Conservation (phyloP, 2,888 invertebrate species). For the Abscondita cerata region DNA sequence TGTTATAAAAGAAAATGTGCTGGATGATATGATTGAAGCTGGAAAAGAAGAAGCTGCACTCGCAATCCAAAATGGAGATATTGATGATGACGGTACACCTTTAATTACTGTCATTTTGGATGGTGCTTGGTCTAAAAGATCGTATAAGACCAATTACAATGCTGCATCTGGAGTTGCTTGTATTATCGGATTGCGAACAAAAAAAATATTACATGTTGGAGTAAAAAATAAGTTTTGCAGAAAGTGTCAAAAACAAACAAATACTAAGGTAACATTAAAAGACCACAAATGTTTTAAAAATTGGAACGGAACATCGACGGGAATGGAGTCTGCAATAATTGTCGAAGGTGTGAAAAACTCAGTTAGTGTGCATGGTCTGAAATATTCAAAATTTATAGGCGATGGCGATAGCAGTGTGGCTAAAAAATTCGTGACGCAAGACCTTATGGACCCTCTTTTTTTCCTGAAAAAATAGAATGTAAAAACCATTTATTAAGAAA, state of each 20-base stretch:
- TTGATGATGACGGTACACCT: too few species aligned
- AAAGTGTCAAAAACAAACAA: background rate
- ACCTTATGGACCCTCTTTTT: too few species aligned
- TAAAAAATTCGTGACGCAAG: background rate
- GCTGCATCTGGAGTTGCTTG: conserved; percentile 19
- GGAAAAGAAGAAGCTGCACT: too few species aligned
- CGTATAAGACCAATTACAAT: conserved; percentile 14
- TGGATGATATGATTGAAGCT: too few species aligned
- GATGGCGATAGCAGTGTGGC: background rate
- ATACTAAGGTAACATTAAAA: background rate
- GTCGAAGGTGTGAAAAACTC: background rate
- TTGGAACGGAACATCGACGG: background rate
- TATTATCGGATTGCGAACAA: too few species aligned
- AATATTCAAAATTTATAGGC: background rate
- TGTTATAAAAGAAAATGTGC: too few species aligned
- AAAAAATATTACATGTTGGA: too few species aligned
- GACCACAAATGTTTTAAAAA: background rate
- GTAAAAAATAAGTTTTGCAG: too few species aligned
- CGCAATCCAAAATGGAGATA: too few species aligned
- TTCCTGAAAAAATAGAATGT: conserved; percentile 2
- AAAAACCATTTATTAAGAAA: conserved; percentile 5
- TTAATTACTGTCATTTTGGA: conserved; percentile 21
- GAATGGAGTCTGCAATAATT: background rate
- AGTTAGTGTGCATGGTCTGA: background rate
- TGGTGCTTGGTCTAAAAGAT: conserved; percentile 14